Percentiles rank a stretch among this genome's conserved stretches.
Evolutionary conservation across 2,113 vertebrate species (phyloP).

Genomic region (Vulpes ferrilata): DNA sequence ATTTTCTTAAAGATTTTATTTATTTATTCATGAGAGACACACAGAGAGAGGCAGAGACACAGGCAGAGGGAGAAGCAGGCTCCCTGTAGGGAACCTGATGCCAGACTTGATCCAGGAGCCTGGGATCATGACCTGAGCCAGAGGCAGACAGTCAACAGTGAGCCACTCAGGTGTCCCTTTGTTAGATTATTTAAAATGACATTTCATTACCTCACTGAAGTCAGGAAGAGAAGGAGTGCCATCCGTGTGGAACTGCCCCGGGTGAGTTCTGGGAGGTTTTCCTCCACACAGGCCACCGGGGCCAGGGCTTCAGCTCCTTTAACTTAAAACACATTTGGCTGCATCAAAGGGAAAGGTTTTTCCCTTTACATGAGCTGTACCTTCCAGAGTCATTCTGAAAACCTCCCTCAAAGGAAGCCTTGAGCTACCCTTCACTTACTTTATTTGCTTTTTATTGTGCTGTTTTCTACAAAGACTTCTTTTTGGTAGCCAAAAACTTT

Average conservation of each 20-base stretch:
- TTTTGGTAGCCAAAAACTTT: not conserved
- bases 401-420: not conserved
- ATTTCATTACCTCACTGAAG: not conserved
- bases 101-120: too few species aligned
- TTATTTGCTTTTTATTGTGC: not conserved
- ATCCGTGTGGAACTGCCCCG: fast-evolving
- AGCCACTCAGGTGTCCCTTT: not conserved
- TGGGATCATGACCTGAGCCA: too few species aligned
- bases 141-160: too few species aligned
- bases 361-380: not conserved
- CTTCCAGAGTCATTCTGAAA: not conserved
- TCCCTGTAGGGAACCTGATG: too few species aligned
- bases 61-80: too few species aligned
- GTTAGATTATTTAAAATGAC: constrained; percentile 28
- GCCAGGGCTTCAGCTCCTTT: not conserved
- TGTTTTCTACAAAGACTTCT: not conserved
- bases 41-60: too few species aligned
- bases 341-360: not conserved
- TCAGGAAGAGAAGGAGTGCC: not conserved
- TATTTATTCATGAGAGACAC: too few species aligned
- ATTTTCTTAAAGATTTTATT: not conserved
- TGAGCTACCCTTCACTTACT: not conserved
- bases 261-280: not conserved
- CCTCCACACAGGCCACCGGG: not conserved
- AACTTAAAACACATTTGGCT: not conserved